Evolutionary conservation across 2,797 vertebrate genomes (phyloP), one percentile per base, ranked within the genome.

Genomic region (Lacerta agilis): DNA sequence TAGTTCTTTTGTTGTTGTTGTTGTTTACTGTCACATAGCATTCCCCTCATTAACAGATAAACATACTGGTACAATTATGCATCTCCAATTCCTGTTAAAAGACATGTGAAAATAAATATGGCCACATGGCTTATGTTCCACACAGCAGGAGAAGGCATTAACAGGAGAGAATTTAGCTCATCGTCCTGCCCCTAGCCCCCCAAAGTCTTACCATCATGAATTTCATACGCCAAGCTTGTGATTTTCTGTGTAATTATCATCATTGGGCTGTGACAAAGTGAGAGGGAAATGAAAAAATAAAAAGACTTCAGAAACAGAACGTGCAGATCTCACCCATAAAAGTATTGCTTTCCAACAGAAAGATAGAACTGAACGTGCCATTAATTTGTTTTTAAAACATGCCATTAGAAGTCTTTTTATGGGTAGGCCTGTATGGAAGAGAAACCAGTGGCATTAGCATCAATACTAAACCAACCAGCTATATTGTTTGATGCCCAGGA

Each of bases 241-340:
- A 99, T 98, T 96, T 99, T 99, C 96, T 99, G 98, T 9, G 98
- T 99, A 89, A 99, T 99, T 92, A 99, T 98, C 98, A 99, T 99
- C 98, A 99, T 98, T 73, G 98, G 98, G 81, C 98, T 99, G 94
- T 82, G 85, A 92, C 0, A 80, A 94, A 90, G 91, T 88, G 89
- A 90, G 72, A 73, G 72, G 33, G 36, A 73, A 73, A 73, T 15
- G 8, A 90, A 33, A 90, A 76, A 45, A 33, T 82, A 84, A 76
- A 76, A 58, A 33, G 91, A 89, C 0, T 77, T 82, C 94, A 45
- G 86, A 66, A 81, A 67, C 58, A 82, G 27, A 6, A 29, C 75
- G 77, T 58, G 76, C 36, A 89, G 27, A n/a, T 75, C n/a, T 76
- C 71, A 71, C 58, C 61, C 8, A 77, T 20, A 85, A 38, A 55